Percentiles rank a stretch among this genome's conserved stretches.
These are phyloP conservation scores for Dermochelys coriacea DNA, from an alignment of 2,797 vertebrate genomes.

Conservation along the genomic window DNA sequence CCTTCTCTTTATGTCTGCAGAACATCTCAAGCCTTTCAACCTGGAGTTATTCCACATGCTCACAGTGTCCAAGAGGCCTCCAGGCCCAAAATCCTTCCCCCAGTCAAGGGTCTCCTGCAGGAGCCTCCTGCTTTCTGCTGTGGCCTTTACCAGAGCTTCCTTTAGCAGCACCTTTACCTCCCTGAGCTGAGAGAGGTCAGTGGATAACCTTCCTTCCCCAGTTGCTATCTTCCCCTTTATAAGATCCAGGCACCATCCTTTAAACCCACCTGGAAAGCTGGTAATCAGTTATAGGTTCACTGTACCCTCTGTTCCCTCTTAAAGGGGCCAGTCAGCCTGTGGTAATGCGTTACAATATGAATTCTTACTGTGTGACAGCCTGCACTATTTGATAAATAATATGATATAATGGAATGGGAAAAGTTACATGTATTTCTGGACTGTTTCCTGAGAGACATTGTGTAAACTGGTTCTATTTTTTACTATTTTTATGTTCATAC, in stretches of 20 bases:
- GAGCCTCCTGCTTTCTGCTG: too few relatives aligned
- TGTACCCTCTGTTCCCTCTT: too few relatives aligned
- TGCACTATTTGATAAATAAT: not conserved
- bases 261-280: too few relatives aligned
- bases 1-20: too few relatives aligned
- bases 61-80: conserved; percentile 11
- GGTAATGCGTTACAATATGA: fast-evolving
- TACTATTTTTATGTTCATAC: fast-evolving
- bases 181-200: too few relatives aligned
- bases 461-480: not conserved
- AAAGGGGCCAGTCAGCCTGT: not conserved
- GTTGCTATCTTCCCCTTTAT: too few relatives aligned
- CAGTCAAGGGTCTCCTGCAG: too few relatives aligned
- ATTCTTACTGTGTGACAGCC: not conserved
- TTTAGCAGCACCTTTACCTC: too few relatives aligned
- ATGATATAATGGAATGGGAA: not conserved
- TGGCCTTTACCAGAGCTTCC: too few relatives aligned
- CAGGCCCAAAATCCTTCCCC: not conserved
- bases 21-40: not conserved
- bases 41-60: not conserved
- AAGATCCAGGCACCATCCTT: too few relatives aligned
- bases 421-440: not conserved
- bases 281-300: too few relatives aligned
- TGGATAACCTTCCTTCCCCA: too few relatives aligned
- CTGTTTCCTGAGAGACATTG: not conserved